Base-by-base conservation (phyloP, 2,113 vertebrate genomes). In the Anguilla rostrata region DNA sequence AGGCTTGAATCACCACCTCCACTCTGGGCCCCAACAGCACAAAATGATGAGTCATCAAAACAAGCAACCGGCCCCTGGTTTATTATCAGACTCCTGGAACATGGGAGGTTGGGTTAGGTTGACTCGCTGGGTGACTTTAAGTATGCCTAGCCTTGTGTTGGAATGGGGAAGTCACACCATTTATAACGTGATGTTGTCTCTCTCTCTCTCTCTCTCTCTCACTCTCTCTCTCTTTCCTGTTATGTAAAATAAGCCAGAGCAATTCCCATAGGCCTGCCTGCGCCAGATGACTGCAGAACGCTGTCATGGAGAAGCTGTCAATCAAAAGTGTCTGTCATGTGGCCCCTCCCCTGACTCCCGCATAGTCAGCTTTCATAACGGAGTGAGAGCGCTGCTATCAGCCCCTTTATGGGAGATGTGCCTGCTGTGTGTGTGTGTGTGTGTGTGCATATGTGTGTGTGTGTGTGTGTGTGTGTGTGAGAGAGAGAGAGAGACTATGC, bases 81-180 rank as follows among this genome's bases (percentile, higher is more conserved):
- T 46, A 46, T 46, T 46, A 46, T 11, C 49, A 53, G 9, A 14
- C 1, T 14, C 43, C 9, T 11, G 49, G 49, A 53, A 53, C 49
- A 0, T 46, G 49, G 49, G 3, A 4, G 8, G 4, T 46, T 46
- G 43, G 49, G 49, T 81, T 3, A 60, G 34, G 80, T 29, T 29
- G 39, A 39, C 15, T 22, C 20, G 29, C 83, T 46, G 40, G n/a
- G 75, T 40, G 78, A 80, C 78, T 85, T 53, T 49, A 49, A 85
- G 53, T 20, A 57, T 15, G 75, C 46, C 39, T 85, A 85, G 75
- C 49, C 14, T 79, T n/a, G 26, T 85, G 84, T 78, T 66, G 11
- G 49, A 39, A 43, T 57, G 46, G 75, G n/a, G 15, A 75, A 46
- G 43, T 75, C 39, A 84, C 41, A 46, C 26, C 71, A 20, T 78